Base-by-base conservation (phyloP, 2,888 invertebrate species). In the Polyommatus iphigenia region DNA sequence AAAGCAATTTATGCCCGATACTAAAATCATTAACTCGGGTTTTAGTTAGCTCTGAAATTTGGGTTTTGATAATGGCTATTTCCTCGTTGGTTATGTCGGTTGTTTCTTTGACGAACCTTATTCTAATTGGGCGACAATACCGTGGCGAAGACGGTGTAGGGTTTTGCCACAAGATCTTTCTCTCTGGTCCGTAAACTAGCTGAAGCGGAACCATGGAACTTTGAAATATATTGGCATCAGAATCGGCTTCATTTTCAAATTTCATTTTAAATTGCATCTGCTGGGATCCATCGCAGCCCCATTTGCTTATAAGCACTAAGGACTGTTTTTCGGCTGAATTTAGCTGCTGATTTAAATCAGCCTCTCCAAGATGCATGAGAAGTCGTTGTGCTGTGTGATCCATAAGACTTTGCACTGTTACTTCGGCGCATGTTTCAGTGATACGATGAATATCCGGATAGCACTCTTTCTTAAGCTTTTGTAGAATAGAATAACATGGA, bases 21-120 rank as follows among this genome's bases (percentile, higher is more conserved):
- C 84, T 82, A 73, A 80, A 82, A 77, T 84, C 79, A 41, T 71
- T 57, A 62, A 59, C 36, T 18, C 50, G 10, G 54, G 50, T 77
- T 3, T 20, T 71, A 15, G 3, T 29, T 1, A 77, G 54, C 13
- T 41, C 71, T 41, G 10, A 4, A 18, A 71, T 72, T 32, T 77
- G 77, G 2, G 29, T n/a, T 71, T 29, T 32, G 20, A 54, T 71
- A 18, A 73, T 73, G n/a, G 62, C 3, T 24, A 77, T 79, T 71
- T 73, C 67, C 67, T 71, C 76, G 24, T 78, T 32, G 15, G 78
- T 77, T 67, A 77, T 32, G 32, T 78, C 73, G 18, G 50, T 77
- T 2, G 77, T 73, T 18, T 78, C 73, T 36, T 78, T 78, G n/a
- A 73, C n/a, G 18, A 76, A 76, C 41, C 41, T 24, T 36, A 76